phyloP scores from a whole-genome alignment of 2,113 vertebrate genomes.

The Vireo altiloquus region DNA sequence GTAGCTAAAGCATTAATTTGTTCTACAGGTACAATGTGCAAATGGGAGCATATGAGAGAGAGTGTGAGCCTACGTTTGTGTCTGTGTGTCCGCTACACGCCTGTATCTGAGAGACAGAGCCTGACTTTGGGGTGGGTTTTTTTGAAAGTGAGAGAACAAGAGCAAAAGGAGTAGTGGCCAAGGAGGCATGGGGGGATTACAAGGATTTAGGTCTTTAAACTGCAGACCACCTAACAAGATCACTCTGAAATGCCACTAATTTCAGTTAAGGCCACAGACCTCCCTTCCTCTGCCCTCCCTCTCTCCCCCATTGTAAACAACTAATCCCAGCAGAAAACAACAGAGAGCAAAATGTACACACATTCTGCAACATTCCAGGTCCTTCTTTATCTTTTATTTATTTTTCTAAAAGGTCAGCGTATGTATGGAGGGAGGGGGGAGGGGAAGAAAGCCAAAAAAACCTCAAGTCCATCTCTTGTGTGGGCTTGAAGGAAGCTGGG shows the following conservation, averaged over 20 bases:
- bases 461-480: slow-evolving; percentile 68
- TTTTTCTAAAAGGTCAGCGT: slow-evolving; percentile 77
- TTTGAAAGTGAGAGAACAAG: slow-evolving; percentile 45
- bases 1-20: slow-evolving; percentile 63
- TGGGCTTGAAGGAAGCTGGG: slow-evolving; percentile 63
- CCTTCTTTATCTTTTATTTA: slow-evolving; percentile 88
- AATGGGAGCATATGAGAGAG: slow-evolving; percentile 4
- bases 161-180: slow-evolving; percentile 70
- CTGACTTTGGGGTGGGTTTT: slow-evolving; percentile 24
- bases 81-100: neutral
- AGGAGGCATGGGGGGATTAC: slow-evolving; percentile 76
- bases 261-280: slow-evolving; percentile 86
- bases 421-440: slow-evolving; percentile 49
- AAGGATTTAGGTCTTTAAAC: slow-evolving; percentile 82
- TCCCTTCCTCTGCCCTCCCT: slow-evolving; percentile 74
- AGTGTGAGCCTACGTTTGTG: neutral
- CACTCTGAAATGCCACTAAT: slow-evolving; percentile 89
- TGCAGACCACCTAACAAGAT: slow-evolving; percentile 90
- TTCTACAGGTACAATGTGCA: slow-evolving; percentile 67
- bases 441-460: slow-evolving; percentile 61
- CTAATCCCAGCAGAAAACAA: slow-evolving; percentile 91
- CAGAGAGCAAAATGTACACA: slow-evolving; percentile 84
- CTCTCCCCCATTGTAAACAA: slow-evolving; percentile 87
- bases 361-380: slow-evolving; percentile 85
- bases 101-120: slow-evolving; percentile 11